Base-by-base conservation (phyloP, 2,797 vertebrate genomes). In the Micropoecilia bifurca region DNA sequence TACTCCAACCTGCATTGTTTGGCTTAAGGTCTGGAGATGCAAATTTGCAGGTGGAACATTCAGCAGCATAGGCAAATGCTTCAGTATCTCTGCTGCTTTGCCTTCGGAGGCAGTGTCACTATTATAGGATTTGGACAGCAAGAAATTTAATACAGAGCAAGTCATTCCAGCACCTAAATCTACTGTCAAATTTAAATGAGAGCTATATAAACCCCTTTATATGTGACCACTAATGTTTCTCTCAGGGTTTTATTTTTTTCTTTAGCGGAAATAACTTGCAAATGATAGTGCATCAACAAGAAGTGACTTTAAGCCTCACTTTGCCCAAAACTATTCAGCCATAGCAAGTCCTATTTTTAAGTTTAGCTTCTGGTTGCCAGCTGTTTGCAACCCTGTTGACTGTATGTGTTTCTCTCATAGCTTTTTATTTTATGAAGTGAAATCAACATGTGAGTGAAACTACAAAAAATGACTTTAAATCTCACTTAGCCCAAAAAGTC, bases 41-140 rank as follows among this genome's bases (percentile, higher is more conserved):
- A 96, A 96, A 96, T 95, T 55, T 20, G 8, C 1, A 82, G 57
- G 86, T 93, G 93, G 93, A 94, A 95, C 90, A 57, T 88, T 87
- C 48, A 83, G 46, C 59, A 85, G 50, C 80, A 95, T 93, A 96
- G 77, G 94, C 93, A 96, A 95, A 95, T 95, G 76, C 57, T 86
- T 86, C 82, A 57, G 61, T 59, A 39, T 81, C 6, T 78, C 13
- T 75, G 55, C 71, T 57, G 73, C 73, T 81, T 74, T 57, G 53
- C 18, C 30, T 9, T 0, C 0, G 30, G 48, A 79, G 74, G 33
- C 39, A 41, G 4, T 48, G 10, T 3, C 53, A 22, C n/a, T 30
- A 30, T 80, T 69, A 72, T 0, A 63, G 2, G 14, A 66, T 82
- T 69, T 22, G 46, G 20, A 78, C 82, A 83, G 6, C 39, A 66